These are phyloP conservation scores for Stichodactyla helianthus DNA, from an alignment of 64 coral and sea anemone species.

Conservation along the genomic window DNA sequence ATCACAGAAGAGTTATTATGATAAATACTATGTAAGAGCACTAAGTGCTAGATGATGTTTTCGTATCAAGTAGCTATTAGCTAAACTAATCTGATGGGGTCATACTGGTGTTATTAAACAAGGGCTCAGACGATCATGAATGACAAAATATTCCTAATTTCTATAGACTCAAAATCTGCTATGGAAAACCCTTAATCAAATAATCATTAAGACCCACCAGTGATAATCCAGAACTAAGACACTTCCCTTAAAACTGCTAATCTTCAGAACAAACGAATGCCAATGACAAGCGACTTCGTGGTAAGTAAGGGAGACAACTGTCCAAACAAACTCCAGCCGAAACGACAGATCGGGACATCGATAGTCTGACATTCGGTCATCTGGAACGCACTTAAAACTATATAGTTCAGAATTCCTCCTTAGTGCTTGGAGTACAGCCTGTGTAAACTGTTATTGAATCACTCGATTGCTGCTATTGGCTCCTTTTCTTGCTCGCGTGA, in stretches of 20 bases:
- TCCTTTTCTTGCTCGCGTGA: neutral
- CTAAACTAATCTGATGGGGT: neutral
- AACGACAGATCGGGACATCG: neutral
- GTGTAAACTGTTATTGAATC: neutral
- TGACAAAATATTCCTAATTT: neutral
- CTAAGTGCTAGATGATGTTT: neutral
- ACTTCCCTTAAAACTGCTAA: neutral
- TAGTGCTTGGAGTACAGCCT: neutral
- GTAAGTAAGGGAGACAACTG: neutral
- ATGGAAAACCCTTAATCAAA: neutral
- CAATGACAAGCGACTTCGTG: neutral
- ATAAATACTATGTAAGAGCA: neutral
- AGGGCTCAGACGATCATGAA: neutral
- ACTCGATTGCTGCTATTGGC: neutral
- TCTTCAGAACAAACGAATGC: constrained; percentile 3
- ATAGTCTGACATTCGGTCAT: neutral
- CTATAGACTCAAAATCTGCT: neutral
- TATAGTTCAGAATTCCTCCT: neutral
- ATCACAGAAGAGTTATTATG: neutral
- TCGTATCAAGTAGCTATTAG: neutral
- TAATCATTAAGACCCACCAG: neutral
- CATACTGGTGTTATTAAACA: neutral
- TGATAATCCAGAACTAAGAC: neutral
- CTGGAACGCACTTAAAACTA: neutral
- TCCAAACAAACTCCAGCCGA: constrained; percentile 3